These are phyloP conservation scores for Drosophila jambulina DNA, from an alignment of 1,140 invertebrate species.

Conservation along the genomic window DNA sequence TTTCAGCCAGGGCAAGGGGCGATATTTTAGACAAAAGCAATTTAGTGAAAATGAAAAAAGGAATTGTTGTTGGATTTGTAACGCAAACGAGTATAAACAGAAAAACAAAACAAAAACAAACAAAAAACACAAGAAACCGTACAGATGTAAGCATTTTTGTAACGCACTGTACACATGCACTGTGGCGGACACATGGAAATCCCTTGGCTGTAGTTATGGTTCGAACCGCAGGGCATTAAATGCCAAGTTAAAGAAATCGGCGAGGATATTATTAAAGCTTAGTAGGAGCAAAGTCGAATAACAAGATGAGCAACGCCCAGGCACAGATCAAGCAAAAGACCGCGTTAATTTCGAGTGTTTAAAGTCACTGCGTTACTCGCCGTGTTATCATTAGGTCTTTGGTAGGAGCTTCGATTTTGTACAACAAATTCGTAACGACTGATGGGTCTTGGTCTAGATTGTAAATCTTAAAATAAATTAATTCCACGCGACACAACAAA, in stretches of 20 bases:
- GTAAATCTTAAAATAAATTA: background rate
- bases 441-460: constrained; percentile 2
- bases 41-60: constrained; percentile 76
- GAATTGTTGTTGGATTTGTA: constrained; percentile 75
- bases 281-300: background rate
- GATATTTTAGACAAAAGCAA: constrained; percentile 77
- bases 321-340: background rate
- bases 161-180: constrained; percentile 46
- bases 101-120: background rate
- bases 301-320: background rate
- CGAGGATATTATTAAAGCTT: constrained; percentile 32
- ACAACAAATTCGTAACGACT: constrained; percentile 20
- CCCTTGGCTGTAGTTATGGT: background rate
- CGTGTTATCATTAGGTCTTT: background rate
- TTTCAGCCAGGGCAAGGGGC: constrained; percentile 34
- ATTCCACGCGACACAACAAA: background rate
- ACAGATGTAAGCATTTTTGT: constrained; percentile 25
- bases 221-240: constrained; percentile 18
- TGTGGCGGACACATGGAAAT: constrained; percentile 16
- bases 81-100: constrained; percentile 33
- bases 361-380: background rate
- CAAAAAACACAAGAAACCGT: constrained; percentile 12
- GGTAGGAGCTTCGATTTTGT: constrained; percentile 33
- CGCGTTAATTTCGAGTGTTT: background rate
- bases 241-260: background rate